A percentile compares a stretch with the other conserved stretches of the same genome.
phyloP scores from a whole-genome alignment of 2,888 invertebrate genomes.

The Oligia fasciuncula region DNA sequence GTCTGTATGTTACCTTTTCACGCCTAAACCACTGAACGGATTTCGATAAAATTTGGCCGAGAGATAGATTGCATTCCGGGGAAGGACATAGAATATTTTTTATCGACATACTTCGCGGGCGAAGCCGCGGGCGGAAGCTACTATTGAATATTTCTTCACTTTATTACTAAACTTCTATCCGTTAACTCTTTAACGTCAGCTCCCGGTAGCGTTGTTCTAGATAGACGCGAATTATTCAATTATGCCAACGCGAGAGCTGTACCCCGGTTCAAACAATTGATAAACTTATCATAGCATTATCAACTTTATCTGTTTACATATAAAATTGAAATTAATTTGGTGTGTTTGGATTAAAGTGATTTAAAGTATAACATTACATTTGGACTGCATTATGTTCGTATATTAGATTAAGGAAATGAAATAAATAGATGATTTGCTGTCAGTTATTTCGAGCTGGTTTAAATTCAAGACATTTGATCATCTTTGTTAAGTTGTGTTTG shows the following conservation, averaged over 20 bases:
- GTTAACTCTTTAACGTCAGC: constrained; percentile 30
- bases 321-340: constrained; percentile 4
- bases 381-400: constrained; percentile 43
- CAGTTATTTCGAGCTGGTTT: constrained; percentile 31
- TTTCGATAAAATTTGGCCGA: too few species aligned
- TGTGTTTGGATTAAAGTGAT: constrained; percentile 15
- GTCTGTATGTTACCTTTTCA: too few species aligned
- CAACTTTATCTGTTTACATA: background rate
- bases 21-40: too few species aligned
- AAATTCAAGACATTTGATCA: constrained; percentile 22
- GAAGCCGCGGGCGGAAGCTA: too few species aligned
- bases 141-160: background rate
- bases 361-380: constrained; percentile 56
- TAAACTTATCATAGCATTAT: constrained; percentile 15
- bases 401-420: constrained; percentile 60
- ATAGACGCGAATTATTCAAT: constrained; percentile 71
- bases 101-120: too few species aligned
- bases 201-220: constrained; percentile 69
- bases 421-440: constrained; percentile 53
- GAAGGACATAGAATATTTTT: too few species aligned
- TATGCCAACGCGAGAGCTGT: constrained; percentile 54
- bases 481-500: background rate
- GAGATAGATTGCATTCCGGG: too few species aligned
- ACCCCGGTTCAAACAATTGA: constrained; percentile 54
- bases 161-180: constrained; percentile 43